Evolutionary conservation across 2,888 invertebrate genomes (phyloP), one percentile per base, ranked within the genome.

Genomic region (Scrobipalpa atriplicella): DNA sequence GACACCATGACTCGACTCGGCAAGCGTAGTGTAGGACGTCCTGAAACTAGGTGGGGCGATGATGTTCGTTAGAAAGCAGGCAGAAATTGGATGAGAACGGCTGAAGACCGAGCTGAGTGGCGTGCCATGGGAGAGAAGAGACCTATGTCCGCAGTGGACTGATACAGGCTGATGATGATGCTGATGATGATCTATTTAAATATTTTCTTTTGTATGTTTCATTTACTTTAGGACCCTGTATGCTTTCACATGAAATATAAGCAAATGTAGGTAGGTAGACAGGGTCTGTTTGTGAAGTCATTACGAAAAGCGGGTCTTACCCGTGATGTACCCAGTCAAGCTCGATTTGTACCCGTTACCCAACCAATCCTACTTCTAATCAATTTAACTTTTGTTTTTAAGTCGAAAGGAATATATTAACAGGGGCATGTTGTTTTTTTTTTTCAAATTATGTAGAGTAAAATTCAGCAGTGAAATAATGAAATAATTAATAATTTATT

Each of bases 361-460:
- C 36, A 38, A 16, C 3, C 36, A 13, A 38, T 10, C 16, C 13
- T 29, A 13, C 51, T 29, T 62, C n/a, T 2, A 47, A 36, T 5
- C 18, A 51, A 10, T 51, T 63, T 63, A n/a, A 41, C 41, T 62
- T 62, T 16, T 43, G 16, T 19, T 52, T 54, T 54, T 18, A 18
- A 54, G 13, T 7, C 11, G 21, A 21, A 54, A 54, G 29, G 29
- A 29, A 29, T 5, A 21, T n/a, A 2, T 19, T 10, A 39, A 60
- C 29, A 16, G n/a, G 13, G n/a, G n/a, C 2, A n/a, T 1, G n/a
- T 72, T 72, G 75, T 73, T 71, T 71, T 75, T 68, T 38, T 5
- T n/a, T 58, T 29, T 58, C 10, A 43, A n/a, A 5, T 19, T 29
- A 58, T 7, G 11, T n/a, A n/a, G n/a, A n/a, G n/a, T n/a, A n/a